A percentile compares a stretch with the other conserved stretches of the same genome.
Evolutionary conservation across 2,113 vertebrate genomes (phyloP).

Genomic region (Rallus limicola): DNA sequence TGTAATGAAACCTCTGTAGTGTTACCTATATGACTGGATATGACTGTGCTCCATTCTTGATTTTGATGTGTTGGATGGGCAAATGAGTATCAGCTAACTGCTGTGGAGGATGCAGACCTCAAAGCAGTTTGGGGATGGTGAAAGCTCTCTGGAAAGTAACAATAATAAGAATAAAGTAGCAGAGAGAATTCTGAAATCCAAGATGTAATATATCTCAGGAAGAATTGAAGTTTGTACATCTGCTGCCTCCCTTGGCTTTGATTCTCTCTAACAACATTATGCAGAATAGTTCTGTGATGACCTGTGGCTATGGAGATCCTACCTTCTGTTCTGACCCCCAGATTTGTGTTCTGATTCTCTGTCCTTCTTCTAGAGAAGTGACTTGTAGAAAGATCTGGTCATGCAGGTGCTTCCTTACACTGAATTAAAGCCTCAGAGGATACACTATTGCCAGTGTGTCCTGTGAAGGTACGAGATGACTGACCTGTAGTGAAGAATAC

Average conservation of each 20-base stretch:
- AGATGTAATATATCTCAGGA: background rate
- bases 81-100: background rate
- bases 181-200: background rate
- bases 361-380: background rate
- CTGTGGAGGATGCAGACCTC: background rate
- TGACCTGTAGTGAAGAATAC: background rate
- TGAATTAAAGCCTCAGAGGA: background rate
- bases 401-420: background rate
- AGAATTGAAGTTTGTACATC: background rate
- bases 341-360: background rate
- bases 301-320: background rate
- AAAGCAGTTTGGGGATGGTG: background rate
- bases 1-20: fast-evolving
- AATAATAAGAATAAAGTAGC: background rate
- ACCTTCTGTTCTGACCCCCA: background rate
- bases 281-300: background rate
- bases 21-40: fast-evolving
- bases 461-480: background rate
- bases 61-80: no score
- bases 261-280: background rate
- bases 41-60: background rate
- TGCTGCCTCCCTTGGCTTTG: background rate
- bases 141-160: background rate
- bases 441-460: background rate
- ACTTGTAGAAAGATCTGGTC: background rate